Percentiles rank a stretch among this genome's conserved stretches.
Evolutionary conservation across 2,888 invertebrate species (phyloP).

Genomic region (Drosophila sordidula): DNA sequence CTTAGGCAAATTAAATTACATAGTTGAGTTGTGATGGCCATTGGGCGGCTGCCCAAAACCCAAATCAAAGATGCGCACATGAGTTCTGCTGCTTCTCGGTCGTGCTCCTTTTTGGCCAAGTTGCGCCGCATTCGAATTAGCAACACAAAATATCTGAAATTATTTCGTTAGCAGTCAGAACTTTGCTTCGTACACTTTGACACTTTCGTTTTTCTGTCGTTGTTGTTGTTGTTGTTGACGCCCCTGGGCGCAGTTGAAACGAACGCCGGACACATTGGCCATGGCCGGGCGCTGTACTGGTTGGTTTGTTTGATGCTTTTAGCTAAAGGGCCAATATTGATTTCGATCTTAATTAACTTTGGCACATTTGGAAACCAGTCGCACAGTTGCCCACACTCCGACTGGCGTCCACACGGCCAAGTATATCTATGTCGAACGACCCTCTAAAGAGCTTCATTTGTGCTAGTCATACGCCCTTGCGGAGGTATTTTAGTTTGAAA

Average conservation of each 20-base stretch:
- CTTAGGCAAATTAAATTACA: slow-evolving; percentile 76
- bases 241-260: slow-evolving; percentile 69
- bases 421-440: slow-evolving; percentile 20
- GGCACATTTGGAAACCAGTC: slow-evolving; percentile 81
- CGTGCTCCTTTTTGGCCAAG: slow-evolving; percentile 46
- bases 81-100: slow-evolving; percentile 31
- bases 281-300: slow-evolving; percentile 25
- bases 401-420: slow-evolving; percentile 19
- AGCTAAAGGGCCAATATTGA: slow-evolving; percentile 82
- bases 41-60: slow-evolving; percentile 14
- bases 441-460: slow-evolving; percentile 45
- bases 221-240: slow-evolving; percentile 42
- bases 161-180: slow-evolving; percentile 74
- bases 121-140: slow-evolving; percentile 76
- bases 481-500: slow-evolving; percentile 4
- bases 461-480: slow-evolving; percentile 27
- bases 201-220: slow-evolving; percentile 68
- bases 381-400: slow-evolving; percentile 36
- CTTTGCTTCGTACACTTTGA: slow-evolving; percentile 72
- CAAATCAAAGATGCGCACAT: slow-evolving; percentile 75
- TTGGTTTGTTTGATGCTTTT: slow-evolving; percentile 78
- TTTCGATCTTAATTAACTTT: slow-evolving; percentile 84
- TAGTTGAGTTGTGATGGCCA: slow-evolving; percentile 60
- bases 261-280: slow-evolving; percentile 61
- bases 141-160: slow-evolving; percentile 81